These are phyloP conservation scores for Onthophagus sagittarius DNA, from an alignment of 2,888 invertebrate genomes.

Conservation along the genomic window DNA sequence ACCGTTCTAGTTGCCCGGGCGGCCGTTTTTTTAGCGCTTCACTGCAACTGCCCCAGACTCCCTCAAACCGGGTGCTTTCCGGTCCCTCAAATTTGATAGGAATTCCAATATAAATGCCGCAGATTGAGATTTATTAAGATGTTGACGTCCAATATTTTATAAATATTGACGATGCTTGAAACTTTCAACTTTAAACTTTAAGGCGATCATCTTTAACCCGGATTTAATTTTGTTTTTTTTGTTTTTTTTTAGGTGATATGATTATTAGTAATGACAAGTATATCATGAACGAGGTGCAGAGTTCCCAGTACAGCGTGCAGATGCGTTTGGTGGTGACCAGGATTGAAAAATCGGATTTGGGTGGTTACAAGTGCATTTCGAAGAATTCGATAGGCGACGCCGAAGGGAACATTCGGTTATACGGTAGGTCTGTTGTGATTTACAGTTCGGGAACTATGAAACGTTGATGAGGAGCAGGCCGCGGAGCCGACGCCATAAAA, in stretches of 20 bases:
- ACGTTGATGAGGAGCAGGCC: constrained; percentile 48
- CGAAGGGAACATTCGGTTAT: constrained; percentile 82
- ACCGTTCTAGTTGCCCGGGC: neutral
- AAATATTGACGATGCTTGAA: neutral
- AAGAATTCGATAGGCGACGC: constrained; percentile 91
- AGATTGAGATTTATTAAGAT: neutral
- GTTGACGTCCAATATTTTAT: neutral
- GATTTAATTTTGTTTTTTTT: neutral
- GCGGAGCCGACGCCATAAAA: constrained; percentile 44
- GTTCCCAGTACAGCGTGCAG: constrained; percentile 79
- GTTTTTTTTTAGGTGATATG: constrained; percentile 70
- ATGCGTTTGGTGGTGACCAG: constrained; percentile 75
- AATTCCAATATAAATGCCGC: neutral
- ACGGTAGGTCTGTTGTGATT: constrained; percentile 60
- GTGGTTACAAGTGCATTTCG: constrained; percentile 87
- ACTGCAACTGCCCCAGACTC: neutral
- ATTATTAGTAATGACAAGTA: constrained; percentile 85
- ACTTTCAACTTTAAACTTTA: too few species aligned
- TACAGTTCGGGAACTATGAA: constrained; percentile 47
- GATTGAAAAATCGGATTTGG: constrained; percentile 72
- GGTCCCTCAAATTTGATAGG: neutral
- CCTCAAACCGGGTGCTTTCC: neutral
- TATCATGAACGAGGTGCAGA: constrained; percentile 74
- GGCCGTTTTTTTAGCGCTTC: neutral
- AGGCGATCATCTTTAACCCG: too few species aligned